Conservation (phyloP, 2,113 vertebrate species). For the Hemibates koningsi region DNA sequence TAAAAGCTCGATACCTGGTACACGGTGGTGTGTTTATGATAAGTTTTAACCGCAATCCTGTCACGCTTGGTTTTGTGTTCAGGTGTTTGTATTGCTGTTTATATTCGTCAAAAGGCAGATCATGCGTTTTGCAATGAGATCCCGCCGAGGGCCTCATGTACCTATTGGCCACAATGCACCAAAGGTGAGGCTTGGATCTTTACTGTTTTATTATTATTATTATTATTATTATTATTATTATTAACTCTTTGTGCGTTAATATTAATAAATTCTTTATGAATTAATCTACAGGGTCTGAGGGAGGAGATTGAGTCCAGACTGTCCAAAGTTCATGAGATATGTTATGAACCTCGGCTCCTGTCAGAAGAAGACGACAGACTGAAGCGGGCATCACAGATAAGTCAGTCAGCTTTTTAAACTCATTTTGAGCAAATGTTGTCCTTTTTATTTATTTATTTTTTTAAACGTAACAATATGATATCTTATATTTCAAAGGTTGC, state of each 20-base stretch:
- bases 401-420: conserved; percentile 52
- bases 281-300: conserved; percentile 76
- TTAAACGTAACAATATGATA: background rate
- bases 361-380: conserved; percentile 79
- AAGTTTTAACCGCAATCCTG: no score
- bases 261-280: background rate
- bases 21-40: background rate
- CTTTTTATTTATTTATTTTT: background rate
- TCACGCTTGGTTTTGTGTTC: background rate
- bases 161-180: conserved; percentile 94
- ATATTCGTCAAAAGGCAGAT: conserved; percentile 98
- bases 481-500: conserved; percentile 70
- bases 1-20: background rate
- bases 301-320: conserved; percentile 87
- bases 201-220: background rate
- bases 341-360: conserved; percentile 85
- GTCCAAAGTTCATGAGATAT: conserved; percentile 87
- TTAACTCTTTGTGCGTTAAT: background rate
- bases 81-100: conserved; percentile 96
- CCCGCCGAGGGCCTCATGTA: conserved; percentile 88
- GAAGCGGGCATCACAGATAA: conserved; percentile 67
- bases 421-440: background rate
- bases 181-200: conserved; percentile 71
- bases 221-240: background rate
- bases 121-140: conserved; percentile 97